Evolutionary conservation across 2,113 vertebrate genomes (phyloP).

Genomic region (Grantiella picta): DNA sequence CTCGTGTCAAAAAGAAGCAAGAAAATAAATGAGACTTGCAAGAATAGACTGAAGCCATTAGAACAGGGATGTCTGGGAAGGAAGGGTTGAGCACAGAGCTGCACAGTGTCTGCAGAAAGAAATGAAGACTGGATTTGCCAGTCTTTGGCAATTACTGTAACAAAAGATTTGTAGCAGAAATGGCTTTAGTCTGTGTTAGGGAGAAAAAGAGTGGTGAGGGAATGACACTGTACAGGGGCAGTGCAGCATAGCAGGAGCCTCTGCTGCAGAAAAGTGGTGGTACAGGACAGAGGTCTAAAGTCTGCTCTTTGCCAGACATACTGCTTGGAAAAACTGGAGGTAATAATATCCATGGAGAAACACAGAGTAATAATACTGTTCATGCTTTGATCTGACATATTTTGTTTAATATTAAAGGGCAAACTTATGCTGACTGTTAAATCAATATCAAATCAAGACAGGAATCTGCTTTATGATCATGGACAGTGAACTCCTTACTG

Average conservation of each 20-base stretch:
- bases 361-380: neutral
- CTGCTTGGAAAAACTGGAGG: neutral
- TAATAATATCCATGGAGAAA: conserved; percentile 45
- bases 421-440: conserved; percentile 73
- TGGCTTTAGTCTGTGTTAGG: neutral
- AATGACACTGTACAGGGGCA: neutral
- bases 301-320: neutral
- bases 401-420: conserved; percentile 71
- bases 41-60: conserved; percentile 3
- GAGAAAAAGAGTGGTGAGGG: neutral
- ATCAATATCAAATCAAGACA: conserved; percentile 77
- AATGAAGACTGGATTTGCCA: neutral
- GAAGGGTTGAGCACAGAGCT: neutral
- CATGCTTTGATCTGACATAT: conserved; percentile 62
- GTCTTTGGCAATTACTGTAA: neutral
- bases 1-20: neutral
- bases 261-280: neutral
- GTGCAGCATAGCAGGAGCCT: neutral
- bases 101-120: neutral
- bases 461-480: conserved; percentile 70
- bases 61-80: neutral
- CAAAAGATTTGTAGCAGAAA: neutral
- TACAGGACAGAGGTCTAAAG: neutral
- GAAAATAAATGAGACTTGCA: conserved; percentile 47
- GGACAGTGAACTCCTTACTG: conserved; percentile 59